Conservation (phyloP, 2,888 invertebrate genomes). For the Cantharis rustica region DNA sequence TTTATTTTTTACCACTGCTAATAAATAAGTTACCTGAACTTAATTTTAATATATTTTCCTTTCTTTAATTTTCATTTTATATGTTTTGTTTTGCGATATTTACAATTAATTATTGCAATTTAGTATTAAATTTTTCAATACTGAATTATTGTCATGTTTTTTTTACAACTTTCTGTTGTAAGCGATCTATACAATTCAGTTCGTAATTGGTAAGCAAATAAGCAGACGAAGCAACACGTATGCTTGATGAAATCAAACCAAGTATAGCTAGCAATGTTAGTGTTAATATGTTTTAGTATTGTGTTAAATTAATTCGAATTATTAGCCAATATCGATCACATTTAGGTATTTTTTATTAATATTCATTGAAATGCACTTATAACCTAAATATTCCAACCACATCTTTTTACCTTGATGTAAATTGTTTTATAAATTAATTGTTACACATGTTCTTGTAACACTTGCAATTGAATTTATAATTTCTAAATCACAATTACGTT, state of each 20-base stretch:
- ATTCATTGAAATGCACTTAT: neutral
- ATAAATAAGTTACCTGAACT: too few relatives aligned
- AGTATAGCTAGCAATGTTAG: too few relatives aligned
- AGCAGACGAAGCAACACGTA: neutral
- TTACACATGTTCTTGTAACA: neutral
- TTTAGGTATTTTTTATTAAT: neutral
- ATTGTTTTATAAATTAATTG: neutral
- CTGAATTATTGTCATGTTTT: too few relatives aligned
- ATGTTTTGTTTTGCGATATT: too few relatives aligned
- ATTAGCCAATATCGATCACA: neutral
- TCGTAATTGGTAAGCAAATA: neutral
- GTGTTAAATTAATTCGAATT: neutral
- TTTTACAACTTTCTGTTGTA: neutral
- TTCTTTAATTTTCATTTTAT: too few relatives aligned
- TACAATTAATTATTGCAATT: too few relatives aligned
- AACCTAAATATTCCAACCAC: neutral
- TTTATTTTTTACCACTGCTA: too few relatives aligned
- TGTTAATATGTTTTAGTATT: neutral
- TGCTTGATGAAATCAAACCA: neutral
- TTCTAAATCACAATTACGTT: neutral
- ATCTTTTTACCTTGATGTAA: neutral
- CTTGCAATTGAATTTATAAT: neutral
- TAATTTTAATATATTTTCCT: too few relatives aligned
- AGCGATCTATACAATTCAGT: neutral
- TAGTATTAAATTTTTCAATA: too few relatives aligned